Evolutionary conservation across 2,797 vertebrate species (phyloP), one percentile per base, ranked within the genome.

Genomic region (Margarornis squamiger): DNA sequence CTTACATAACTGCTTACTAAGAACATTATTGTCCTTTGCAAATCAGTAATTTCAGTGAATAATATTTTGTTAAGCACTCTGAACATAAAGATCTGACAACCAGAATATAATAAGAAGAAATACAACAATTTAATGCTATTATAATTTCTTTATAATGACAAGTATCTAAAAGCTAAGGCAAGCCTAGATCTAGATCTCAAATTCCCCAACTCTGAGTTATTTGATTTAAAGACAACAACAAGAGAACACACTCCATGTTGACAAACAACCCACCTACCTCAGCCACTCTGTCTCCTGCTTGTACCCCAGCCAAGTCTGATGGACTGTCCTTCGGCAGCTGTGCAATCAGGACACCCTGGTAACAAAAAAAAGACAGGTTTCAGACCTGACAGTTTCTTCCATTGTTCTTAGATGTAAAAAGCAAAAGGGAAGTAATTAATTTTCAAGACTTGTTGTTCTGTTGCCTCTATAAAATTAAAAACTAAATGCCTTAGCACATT

Each of bases 281-380:
- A 83, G 98, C 59, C 54, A 96, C 84, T 96, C 97, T 96, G 83
- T 98, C 98, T 95, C 97, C 98, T 90, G 98, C 93, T 66, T 98
- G 97, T 88, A 98, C 14, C 3, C 98, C 98, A 41, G 98, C 96
- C 91, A 98, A 98, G 91, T 98, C 97, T 58, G 98, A 96, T 6
- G 98, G 95, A 10, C 98, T 98, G 38, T 98, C 98, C 97, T 97
- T 97, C 4, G 97, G 98, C 41, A 99, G 97, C 55, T 96, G 95
- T 32, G 98, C 98, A 93, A 98, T 98, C 96, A 98, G 92, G 70
- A 98, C 97, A n/a, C 98, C 98, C 98, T 98, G 94, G 86, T 89
- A 90, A 96, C 39, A 96, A 41, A 95, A 87, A 36, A 87, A 93
- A 97, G 45, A 88, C 32, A 90, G 92, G 14, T 85, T 72, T 97